Conservation (phyloP, 2,113 vertebrate species). For the Chauna torquata region DNA sequence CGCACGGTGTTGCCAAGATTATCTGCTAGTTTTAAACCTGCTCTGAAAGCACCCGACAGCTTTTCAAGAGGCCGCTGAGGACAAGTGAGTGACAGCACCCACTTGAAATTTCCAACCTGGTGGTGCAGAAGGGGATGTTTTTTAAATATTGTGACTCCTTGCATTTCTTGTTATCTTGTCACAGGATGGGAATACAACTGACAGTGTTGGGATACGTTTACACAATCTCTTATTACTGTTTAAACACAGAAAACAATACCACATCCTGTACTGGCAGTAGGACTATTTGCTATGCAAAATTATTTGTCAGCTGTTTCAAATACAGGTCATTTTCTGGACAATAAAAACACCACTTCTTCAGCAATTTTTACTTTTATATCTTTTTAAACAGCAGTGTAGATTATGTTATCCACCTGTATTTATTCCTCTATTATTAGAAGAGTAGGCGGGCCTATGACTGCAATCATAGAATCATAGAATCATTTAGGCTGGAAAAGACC, state of each 20-base stretch:
- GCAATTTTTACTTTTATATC: neutral
- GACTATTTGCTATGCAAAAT: neutral
- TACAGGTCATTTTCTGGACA: conserved; percentile 22
- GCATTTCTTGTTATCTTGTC: neutral
- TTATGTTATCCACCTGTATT: neutral
- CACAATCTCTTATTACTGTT: neutral
- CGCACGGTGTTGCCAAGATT: neutral
- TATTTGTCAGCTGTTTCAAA: neutral
- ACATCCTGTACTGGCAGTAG: neutral
- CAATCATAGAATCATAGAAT: no score
- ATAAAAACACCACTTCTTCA: neutral
- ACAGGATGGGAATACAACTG: neutral
- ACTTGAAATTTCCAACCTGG: neutral
- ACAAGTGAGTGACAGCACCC: neutral
- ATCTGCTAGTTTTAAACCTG: neutral
- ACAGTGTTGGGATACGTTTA: neutral
- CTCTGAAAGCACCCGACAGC: neutral
- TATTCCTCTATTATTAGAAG: neutral
- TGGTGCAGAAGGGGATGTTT: neutral
- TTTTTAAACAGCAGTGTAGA: neutral
- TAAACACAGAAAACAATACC: conserved; percentile 17
- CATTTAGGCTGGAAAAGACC: no score
- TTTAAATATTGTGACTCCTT: neutral
- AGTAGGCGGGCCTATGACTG: neutral
- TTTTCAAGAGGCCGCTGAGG: neutral